These are phyloP conservation scores for Hyaena hyaena DNA, from an alignment of 2,113 vertebrate genomes.

Conservation along the genomic window DNA sequence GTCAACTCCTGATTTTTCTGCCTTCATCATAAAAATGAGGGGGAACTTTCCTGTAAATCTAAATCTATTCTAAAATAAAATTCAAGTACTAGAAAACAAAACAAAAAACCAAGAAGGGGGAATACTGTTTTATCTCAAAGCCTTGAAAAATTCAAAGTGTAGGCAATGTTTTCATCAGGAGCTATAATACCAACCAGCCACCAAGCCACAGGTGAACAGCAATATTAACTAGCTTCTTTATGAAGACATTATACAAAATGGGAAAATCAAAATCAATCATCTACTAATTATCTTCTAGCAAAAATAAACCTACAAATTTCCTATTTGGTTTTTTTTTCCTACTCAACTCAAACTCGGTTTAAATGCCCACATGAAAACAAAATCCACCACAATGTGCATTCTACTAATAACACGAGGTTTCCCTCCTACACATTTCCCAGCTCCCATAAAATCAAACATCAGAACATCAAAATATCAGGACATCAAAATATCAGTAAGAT, in stretches of 20 bases:
- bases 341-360: background rate
- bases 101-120: background rate
- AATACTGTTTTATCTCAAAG: conserved; percentile 1
- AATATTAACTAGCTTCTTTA: background rate
- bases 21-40: background rate
- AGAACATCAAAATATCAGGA: conserved; percentile 40
- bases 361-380: conserved; percentile 44
- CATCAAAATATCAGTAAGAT: conserved; percentile 40
- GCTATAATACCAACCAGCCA: background rate
- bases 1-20: background rate
- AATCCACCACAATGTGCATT: conserved; percentile 32
- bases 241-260: background rate
- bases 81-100: conserved; percentile 20
- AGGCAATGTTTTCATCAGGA: conserved; percentile 10
- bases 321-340: background rate
- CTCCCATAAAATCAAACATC: conserved; percentile 44
- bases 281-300: conserved; percentile 4
- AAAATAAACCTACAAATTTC: conserved; percentile 32
- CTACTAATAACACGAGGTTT: background rate
- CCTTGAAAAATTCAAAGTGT: background rate
- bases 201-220: background rate
- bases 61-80: background rate
- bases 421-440: conserved; percentile 62
- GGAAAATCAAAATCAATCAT: conserved; percentile 2
- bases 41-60: background rate